Evolutionary conservation across 2,888 invertebrate species (phyloP).

Genomic region (Troides helena): DNA sequence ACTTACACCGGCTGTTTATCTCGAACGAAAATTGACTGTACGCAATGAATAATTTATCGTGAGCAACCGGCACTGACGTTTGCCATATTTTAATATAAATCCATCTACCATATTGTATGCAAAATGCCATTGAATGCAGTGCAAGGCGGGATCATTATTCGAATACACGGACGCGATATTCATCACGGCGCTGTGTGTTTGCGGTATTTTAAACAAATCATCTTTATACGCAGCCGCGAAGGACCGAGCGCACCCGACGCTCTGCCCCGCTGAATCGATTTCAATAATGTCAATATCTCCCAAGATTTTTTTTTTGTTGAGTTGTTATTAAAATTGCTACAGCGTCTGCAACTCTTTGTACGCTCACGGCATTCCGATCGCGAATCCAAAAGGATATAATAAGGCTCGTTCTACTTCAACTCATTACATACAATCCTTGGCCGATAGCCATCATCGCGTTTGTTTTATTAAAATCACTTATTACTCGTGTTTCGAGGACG

Average conservation of each 20-base stretch:
- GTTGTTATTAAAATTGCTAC: neutral
- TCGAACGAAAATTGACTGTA: slow-evolving; percentile 75
- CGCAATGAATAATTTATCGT: slow-evolving; percentile 78
- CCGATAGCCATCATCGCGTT: slow-evolving; percentile 32
- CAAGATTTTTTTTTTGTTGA: slow-evolving; percentile 30
- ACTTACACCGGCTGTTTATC: slow-evolving; percentile 65
- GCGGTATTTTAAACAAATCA: slow-evolving; percentile 78
- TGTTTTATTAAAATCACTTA: slow-evolving; percentile 21
- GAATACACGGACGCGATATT: slow-evolving; percentile 75
- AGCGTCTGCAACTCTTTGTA: slow-evolving; percentile 6
- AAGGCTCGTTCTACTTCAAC: slow-evolving; percentile 19
- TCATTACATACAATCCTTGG: slow-evolving; percentile 34
- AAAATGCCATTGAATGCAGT: slow-evolving; percentile 79
- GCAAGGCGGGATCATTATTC: slow-evolving; percentile 78
- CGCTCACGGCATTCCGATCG: neutral
- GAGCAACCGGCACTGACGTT: slow-evolving; percentile 75
- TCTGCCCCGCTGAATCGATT: slow-evolving; percentile 51
- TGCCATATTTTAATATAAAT: slow-evolving; percentile 80
- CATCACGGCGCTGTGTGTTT: slow-evolving; percentile 67
- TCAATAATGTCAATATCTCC: slow-evolving; percentile 50
- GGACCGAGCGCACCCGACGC: slow-evolving; percentile 43
- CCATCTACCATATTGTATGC: slow-evolving; percentile 80
- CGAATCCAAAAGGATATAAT: slow-evolving; percentile 7
- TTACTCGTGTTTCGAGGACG: slow-evolving; percentile 14
- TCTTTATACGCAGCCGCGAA: slow-evolving; percentile 62